These are phyloP conservation scores for Antennarius striatus DNA, from an alignment of 2,113 vertebrate genomes.

Conservation along the genomic window DNA sequence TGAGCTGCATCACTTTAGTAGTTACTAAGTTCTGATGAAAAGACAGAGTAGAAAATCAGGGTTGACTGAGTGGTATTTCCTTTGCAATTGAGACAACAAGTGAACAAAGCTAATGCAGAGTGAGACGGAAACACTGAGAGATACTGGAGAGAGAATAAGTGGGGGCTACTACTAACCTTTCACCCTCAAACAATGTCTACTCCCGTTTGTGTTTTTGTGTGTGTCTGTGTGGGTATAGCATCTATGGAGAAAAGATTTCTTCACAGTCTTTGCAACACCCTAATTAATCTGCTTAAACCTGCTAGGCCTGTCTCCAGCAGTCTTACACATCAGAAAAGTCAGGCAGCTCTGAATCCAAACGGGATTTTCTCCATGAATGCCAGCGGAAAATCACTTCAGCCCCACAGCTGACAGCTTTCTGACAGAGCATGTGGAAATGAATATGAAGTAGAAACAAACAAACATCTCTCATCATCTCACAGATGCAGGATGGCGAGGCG, in stretches of 20 bases:
- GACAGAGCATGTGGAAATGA: slow-evolving; percentile 63
- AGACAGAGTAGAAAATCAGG: slow-evolving; percentile 45
- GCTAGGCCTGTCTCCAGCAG: slow-evolving; percentile 67
- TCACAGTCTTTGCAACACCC: slow-evolving; percentile 70
- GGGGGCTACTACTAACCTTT: slow-evolving; percentile 62
- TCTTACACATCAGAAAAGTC: slow-evolving; percentile 70
- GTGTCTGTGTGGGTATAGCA: slow-evolving; percentile 64
- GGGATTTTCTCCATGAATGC: slow-evolving; percentile 74
- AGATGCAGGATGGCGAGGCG: slow-evolving; percentile 40
- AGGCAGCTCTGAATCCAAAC: slow-evolving; percentile 63
- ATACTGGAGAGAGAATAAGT: slow-evolving; percentile 51
- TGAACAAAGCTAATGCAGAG: slow-evolving; percentile 54
- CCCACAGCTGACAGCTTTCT: slow-evolving; percentile 69
- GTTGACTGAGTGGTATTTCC: slow-evolving; percentile 39
- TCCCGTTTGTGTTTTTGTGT: slow-evolving; percentile 16
- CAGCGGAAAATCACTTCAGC: slow-evolving; percentile 64
- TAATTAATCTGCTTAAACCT: slow-evolving; percentile 80
- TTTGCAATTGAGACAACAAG: slow-evolving; percentile 50
- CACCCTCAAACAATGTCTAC: slow-evolving; percentile 61
- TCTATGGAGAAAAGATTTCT: slow-evolving; percentile 71
- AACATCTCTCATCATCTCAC: slow-evolving; percentile 55
- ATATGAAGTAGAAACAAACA: slow-evolving; percentile 54
- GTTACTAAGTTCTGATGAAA: slow-evolving; percentile 14
- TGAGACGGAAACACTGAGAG: slow-evolving; percentile 38
- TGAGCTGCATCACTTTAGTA: no score